Evolutionary conservation across 1,140 invertebrate genomes (phyloP).

Genomic region (Dendrolimus kikuchii): DNA sequence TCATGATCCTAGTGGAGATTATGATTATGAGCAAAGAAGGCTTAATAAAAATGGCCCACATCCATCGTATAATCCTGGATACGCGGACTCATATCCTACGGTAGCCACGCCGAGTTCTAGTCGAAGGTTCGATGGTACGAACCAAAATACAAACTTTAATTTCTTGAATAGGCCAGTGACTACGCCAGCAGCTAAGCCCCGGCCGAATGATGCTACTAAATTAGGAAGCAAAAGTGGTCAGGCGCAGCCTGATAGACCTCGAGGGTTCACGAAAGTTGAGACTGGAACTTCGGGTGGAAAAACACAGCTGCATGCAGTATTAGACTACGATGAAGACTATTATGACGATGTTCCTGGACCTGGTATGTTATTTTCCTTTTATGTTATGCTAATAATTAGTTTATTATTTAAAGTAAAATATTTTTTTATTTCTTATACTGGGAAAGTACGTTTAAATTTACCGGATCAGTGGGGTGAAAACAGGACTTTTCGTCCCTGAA

Average conservation of each 20-base stretch:
- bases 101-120: slow-evolving; percentile 49
- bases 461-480: too few relatives aligned
- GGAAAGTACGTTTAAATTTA: too few relatives aligned
- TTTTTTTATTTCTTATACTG: too few relatives aligned
- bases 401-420: too few relatives aligned
- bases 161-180: slow-evolving; percentile 33
- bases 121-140: slow-evolving; percentile 53
- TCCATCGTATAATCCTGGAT: slow-evolving; percentile 40
- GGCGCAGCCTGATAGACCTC: slow-evolving; percentile 43
- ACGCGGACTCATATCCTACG: slow-evolving; percentile 45
- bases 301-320: slow-evolving; percentile 79
- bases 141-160: slow-evolving; percentile 50
- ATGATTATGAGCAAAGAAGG: slow-evolving; percentile 59
- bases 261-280: slow-evolving; percentile 73
- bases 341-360: slow-evolving; percentile 61
- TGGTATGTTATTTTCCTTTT: slow-evolving; percentile 26
- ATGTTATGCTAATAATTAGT: background rate
- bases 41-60: slow-evolving; percentile 32
- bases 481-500: too few relatives aligned
- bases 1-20: slow-evolving; percentile 60
- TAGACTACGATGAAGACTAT: slow-evolving; percentile 80
- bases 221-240: slow-evolving; percentile 30
- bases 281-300: slow-evolving; percentile 71
- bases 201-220: slow-evolving; percentile 17
- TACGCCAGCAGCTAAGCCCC: slow-evolving; percentile 18